These are phyloP conservation scores for Trissoscelio sp. DNA, from an alignment of 2,888 invertebrate species.

Conservation along the genomic window DNA sequence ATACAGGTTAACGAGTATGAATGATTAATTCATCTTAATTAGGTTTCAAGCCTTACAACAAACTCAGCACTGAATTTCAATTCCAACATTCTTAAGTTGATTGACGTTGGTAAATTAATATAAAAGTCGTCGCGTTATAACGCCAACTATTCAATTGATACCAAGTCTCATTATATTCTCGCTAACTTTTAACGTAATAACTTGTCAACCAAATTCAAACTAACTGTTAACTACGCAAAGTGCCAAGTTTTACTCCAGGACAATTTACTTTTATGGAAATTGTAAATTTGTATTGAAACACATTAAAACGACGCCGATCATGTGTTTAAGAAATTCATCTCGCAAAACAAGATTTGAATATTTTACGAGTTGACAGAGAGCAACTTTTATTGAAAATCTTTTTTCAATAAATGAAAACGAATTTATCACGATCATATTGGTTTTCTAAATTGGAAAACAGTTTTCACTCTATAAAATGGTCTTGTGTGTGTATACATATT, in stretches of 20 bases:
- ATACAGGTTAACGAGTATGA: too few relatives aligned
- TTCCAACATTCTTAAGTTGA: constrained; percentile 20
- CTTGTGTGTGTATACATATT: background rate
- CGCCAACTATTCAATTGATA: constrained; percentile 40
- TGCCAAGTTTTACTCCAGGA: constrained; percentile 39
- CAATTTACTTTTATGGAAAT: constrained; percentile 33
- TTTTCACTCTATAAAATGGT: background rate
- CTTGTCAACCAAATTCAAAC: constrained; percentile 53
- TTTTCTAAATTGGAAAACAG: background rate
- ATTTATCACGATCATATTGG: background rate
- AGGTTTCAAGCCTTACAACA: too few relatives aligned
- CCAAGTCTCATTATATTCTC: constrained; percentile 47
- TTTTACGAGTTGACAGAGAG: too few relatives aligned
- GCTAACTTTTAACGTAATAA: constrained; percentile 70
- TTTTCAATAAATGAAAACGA: background rate
- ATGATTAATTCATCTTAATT: too few relatives aligned
- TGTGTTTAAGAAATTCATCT: background rate
- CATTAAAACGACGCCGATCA: background rate
- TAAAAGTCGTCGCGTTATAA: constrained; percentile 25
- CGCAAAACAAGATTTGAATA: background rate
- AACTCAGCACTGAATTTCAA: too few relatives aligned
- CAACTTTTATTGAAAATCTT: too few relatives aligned
- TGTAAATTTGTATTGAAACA: constrained; percentile 9
- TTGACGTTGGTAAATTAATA: constrained; percentile 44
- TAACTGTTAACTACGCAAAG: constrained; percentile 46